phyloP scores from a whole-genome alignment of 2,888 invertebrate genomes.

The Zygothrica quintamaculata region DNA sequence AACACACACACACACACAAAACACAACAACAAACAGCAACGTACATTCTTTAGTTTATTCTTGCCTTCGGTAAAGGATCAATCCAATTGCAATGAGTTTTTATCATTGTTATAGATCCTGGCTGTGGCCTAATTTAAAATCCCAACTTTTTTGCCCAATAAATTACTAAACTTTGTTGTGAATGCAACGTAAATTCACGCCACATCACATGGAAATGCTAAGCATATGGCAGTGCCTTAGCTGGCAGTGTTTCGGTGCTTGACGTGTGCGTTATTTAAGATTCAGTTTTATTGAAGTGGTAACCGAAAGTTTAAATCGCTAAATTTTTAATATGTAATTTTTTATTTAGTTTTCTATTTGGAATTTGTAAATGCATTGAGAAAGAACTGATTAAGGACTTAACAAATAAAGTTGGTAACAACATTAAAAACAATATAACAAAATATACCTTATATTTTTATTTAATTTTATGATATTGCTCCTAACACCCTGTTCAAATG shows the following conservation, averaged over 20 bases:
- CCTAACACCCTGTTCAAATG: too few relatives aligned
- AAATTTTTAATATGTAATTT: conserved; percentile 71
- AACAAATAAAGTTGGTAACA: conserved; percentile 80
- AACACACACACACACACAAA: conserved; percentile 39
- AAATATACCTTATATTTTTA: not conserved
- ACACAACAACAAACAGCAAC: conserved; percentile 68
- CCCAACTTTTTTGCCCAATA: conserved; percentile 41
- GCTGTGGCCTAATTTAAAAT: conserved; percentile 38
- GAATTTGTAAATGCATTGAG: conserved; percentile 78
- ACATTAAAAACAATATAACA: conserved; percentile 67
- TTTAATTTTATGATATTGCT: not conserved
- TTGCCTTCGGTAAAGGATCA: conserved; percentile 45
- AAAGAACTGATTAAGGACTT: conserved; percentile 83
- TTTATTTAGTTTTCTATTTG: conserved; percentile 75
- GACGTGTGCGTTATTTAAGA: conserved; percentile 37
- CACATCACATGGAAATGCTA: conserved; percentile 10
- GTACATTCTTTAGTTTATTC: conserved; percentile 79
- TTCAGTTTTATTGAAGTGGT: conserved; percentile 74
- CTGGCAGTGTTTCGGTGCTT: conserved; percentile 26
- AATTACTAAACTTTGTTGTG: conserved; percentile 47
- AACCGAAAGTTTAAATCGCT: conserved; percentile 52
- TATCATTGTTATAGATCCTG: conserved; percentile 53
- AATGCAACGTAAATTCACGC: conserved; percentile 29
- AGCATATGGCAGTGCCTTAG: conserved; percentile 38
- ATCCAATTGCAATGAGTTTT: conserved; percentile 65